Evolutionary conservation across 2,113 vertebrate species (phyloP).

Genomic region (Hypocryptadius cinnamomeus): DNA sequence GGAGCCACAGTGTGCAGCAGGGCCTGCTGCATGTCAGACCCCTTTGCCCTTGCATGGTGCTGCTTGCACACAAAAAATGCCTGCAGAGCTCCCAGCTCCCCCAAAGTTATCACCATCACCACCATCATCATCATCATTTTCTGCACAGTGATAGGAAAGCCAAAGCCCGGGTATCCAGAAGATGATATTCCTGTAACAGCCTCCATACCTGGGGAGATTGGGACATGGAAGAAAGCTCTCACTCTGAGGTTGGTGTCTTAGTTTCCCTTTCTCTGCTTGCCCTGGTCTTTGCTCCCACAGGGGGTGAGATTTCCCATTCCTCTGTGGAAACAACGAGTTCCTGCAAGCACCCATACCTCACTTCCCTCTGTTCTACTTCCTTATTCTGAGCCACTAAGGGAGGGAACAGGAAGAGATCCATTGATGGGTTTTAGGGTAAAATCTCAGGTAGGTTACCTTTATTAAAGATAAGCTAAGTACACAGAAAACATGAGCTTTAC

Average conservation of each 20-base stretch:
- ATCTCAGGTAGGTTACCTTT: not conserved
- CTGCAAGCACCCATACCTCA: accelerated
- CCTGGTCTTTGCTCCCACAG: not conserved
- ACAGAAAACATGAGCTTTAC: not conserved
- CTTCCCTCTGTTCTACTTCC: not conserved
- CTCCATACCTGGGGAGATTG: not conserved
- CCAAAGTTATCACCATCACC: not conserved
- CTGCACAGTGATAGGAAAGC: not conserved
- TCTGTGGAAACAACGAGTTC: not conserved
- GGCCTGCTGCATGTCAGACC: accelerated
- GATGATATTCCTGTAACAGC: not conserved
- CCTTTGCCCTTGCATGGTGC: not conserved
- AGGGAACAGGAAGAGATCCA: not conserved
- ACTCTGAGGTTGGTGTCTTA: not conserved
- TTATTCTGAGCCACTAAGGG: not conserved
- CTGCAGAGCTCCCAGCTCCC: not conserved
- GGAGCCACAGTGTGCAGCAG: not conserved
- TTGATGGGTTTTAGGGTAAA: not conserved
- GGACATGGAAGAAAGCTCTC: not conserved
- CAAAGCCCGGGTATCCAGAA: not conserved
- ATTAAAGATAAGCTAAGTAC: not conserved
- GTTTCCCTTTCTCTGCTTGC: not conserved
- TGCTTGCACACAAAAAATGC: too few relatives aligned
- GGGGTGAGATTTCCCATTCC: not conserved
- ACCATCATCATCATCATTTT: not conserved